A percentile compares a stretch with the other conserved stretches of the same genome.
Conservation (phyloP, 2,888 invertebrate species). For the Eutolmus rufibarbis region DNA sequence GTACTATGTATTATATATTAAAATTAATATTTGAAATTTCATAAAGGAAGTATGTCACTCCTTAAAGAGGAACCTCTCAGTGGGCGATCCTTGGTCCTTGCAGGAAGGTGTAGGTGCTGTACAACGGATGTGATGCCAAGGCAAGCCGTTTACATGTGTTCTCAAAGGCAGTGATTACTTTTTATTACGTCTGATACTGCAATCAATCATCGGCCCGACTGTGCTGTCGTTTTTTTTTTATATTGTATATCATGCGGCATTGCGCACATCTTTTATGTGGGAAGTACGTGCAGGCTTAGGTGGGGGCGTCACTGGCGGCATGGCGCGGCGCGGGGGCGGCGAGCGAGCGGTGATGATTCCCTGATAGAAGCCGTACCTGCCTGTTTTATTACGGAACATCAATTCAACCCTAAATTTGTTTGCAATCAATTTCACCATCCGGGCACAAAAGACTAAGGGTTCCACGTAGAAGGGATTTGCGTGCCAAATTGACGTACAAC, state of each 20-base stretch:
- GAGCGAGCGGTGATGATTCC: slow-evolving; percentile 45
- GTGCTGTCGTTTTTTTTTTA: slow-evolving; percentile 23
- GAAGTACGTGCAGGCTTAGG: slow-evolving; percentile 7
- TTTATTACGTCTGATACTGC: slow-evolving; percentile 48
- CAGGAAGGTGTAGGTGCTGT: background rate
- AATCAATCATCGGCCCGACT: slow-evolving; percentile 45
- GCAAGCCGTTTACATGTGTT: slow-evolving; percentile 45
- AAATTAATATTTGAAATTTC: background rate
- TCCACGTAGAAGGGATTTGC: slow-evolving; percentile 41
- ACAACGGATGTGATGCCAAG: background rate
- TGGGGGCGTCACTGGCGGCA: background rate
- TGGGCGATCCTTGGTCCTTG: background rate
- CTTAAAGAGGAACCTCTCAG: background rate
- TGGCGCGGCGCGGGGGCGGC: background rate
- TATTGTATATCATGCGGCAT: slow-evolving; percentile 16
- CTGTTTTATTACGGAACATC: slow-evolving; percentile 47
- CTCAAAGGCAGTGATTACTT: slow-evolving; percentile 45
- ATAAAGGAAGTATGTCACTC: background rate
- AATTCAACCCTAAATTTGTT: slow-evolving; percentile 49
- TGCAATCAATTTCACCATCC: slow-evolving; percentile 47
- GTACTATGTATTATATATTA: no score
- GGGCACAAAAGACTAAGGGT: slow-evolving; percentile 39
- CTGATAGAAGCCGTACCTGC: slow-evolving; percentile 45
- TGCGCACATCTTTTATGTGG: slow-evolving; percentile 15
- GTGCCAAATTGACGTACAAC: slow-evolving; percentile 41